Base-by-base conservation (phyloP, 92 coral and sea anemone genomes). In the Anthopleura xanthogrammica region DNA sequence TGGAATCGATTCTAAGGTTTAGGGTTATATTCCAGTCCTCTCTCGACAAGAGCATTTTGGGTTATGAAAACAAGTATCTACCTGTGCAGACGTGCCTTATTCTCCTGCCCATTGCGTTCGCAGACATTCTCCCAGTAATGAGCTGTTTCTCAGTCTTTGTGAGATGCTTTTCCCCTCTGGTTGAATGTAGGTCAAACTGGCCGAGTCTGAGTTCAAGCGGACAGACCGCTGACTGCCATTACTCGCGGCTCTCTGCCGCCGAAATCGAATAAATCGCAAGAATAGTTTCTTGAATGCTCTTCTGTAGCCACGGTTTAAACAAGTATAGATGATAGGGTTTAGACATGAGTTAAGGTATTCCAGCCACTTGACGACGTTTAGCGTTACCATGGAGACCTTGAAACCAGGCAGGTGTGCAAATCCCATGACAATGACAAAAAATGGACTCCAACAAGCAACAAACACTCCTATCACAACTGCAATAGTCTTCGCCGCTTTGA, bases 401-500 rank as follows among this genome's bases (percentile, higher is more conserved):
- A 85, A 89, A 12, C 81, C 58, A 46, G 81, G 84, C 77, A 89
- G 77, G 62, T 91, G 81, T 4, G 97, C 94, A 72, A 77, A 91
- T 24, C 87, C 74, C 52, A 93, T 86, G 54, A 93, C 90, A 71
- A 93, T 78, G 52, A 90, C 87, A 70, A 93, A 93, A 65, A 93
- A 93, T 20, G 97, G 97, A 9, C 90, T 75, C 97, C 97, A 91
- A 46, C 97, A 93, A 41, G 87, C 22, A 24, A 93, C 91, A 58
- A 93, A 93, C 29, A 88, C 89, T 41, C 97, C 93, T 71, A 93
- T 93, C 74, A 93, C 93, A 12, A 89, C 92, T 16, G 97, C 97
- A 40, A 93, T 93, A 13, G 94, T 93, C 89, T 91, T 90, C 66
- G 97, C 97, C 4, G 94, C 97, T 83, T 93, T 93, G 75, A 93